Base-by-base conservation (phyloP, 2,113 vertebrate species). In the Sorex araneus region DNA sequence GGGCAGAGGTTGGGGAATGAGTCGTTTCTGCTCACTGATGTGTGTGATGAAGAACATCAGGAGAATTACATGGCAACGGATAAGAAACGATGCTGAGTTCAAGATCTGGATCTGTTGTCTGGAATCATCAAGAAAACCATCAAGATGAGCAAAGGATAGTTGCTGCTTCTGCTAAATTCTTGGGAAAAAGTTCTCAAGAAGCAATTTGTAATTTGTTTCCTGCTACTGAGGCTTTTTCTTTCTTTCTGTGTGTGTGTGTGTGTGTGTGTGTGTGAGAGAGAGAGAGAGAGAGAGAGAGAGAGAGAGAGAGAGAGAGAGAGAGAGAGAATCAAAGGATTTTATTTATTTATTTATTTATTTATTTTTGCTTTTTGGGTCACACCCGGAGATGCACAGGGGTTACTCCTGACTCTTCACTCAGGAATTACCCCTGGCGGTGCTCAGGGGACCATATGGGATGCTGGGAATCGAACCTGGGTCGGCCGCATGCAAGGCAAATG, bases 11-110 rank as follows among this genome's bases (percentile, higher is more conserved):
- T 97, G 94, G 98, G 98, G 98, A 98, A 97, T 98, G 98, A 99
- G 98, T 98, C 98, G 98, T 99, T 98, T 99, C 98, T 98, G 98
- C 99, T 99, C 98, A 99, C 98, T 99, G 99, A 99, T 98, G 98
- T 98, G 98, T 98, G 98, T 98, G 98, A 99, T 98, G 98, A 98
- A 99, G 98, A 99, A 98, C 99, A 98, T 99, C 98, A 98, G 98
- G 98, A 99, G 98, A 98, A 98, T 98, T 98, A 98, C 97, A 98
- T 98, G 97, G 98, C 98, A 98, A 98, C 97, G 96, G 98, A 98
- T 98, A 98, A 98, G 98, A 98, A 98, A 98, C 98, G 98, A 98
- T 98, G 99, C 97, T 98, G 97, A 98, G 98, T 98, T 97, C 97
- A 97, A 98, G 40, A 98, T 50, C 47, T 50, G 40, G 40, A 98